phyloP scores from a whole-genome alignment of 2,888 invertebrate species.

The Anodontia alba region DNA sequence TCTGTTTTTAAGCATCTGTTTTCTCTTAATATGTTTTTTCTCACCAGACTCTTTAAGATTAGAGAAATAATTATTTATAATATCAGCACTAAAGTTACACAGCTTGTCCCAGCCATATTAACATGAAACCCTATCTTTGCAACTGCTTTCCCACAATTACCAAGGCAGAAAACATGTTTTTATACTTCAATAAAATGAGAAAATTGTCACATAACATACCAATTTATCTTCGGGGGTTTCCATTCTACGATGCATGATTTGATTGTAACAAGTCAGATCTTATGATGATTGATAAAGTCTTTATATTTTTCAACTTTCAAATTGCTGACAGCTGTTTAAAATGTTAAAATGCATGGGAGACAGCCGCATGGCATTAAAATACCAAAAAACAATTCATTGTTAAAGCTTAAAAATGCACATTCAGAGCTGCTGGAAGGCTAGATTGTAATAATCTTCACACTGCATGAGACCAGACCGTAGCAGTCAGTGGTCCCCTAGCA shows the following conservation, averaged over 20 bases:
- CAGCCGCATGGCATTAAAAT: too few relatives aligned
- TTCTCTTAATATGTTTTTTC: too few relatives aligned
- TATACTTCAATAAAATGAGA: slow-evolving; percentile 2
- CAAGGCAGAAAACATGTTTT: background rate
- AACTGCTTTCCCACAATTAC: background rate
- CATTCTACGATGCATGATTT: background rate
- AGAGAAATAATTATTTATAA: too few relatives aligned
- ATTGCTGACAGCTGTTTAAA: background rate
- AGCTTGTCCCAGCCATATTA: background rate
- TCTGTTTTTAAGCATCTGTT: too few relatives aligned
- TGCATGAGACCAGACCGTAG: too few relatives aligned
- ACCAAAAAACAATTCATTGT: too few relatives aligned
- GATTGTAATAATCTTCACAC: too few relatives aligned
- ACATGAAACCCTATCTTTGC: background rate
- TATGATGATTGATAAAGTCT: background rate
- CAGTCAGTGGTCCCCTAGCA: too few relatives aligned
- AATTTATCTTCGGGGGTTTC: background rate
- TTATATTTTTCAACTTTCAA: background rate
- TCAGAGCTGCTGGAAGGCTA: too few relatives aligned
- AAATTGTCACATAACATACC: background rate
- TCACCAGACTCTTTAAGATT: too few relatives aligned
- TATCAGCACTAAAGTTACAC: too few relatives aligned
- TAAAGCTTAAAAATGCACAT: too few relatives aligned
- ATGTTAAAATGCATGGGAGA: background rate
- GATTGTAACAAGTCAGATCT: background rate